Evolutionary conservation across 2,888 invertebrate species (phyloP).

Genomic region (Dolichopus griseipennis): DNA sequence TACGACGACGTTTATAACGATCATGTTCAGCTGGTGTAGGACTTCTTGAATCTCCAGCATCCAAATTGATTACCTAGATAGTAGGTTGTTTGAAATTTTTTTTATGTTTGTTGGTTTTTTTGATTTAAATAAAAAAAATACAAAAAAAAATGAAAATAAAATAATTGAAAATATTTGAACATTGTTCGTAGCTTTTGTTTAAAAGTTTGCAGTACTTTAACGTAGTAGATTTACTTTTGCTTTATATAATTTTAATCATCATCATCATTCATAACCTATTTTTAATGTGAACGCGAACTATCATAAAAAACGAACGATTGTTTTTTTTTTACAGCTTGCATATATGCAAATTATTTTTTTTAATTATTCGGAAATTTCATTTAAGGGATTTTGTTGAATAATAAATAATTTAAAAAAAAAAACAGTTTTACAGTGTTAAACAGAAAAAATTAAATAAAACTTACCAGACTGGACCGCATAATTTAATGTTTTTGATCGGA

Average conservation of each 20-base stretch:
- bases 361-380: neutral
- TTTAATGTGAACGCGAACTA: neutral
- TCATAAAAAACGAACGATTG: no score
- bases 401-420: neutral
- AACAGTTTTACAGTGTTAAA: neutral
- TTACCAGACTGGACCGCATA: constrained; percentile 3
- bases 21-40: constrained; percentile 47
- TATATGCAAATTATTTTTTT: neutral
- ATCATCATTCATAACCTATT: neutral
- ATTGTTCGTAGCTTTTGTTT: neutral
- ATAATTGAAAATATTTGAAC: constrained; percentile 23
- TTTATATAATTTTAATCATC: neutral
- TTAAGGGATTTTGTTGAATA: neutral
- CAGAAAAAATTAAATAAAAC: neutral
- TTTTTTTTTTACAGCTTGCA: no score
- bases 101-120: constrained; percentile 16
- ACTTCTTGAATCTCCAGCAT: constrained; percentile 49
- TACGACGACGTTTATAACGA: constrained; percentile 43
- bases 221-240: neutral
- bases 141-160: constrained; percentile 23
- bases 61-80: constrained; percentile 44
- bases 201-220: neutral
- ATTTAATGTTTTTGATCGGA: neutral
- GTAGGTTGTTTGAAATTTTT: constrained; percentile 15
- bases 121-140: constrained; percentile 19